Evolutionary conservation across 1,140 invertebrate genomes (phyloP).

Genomic region (Euwallacea similis): DNA sequence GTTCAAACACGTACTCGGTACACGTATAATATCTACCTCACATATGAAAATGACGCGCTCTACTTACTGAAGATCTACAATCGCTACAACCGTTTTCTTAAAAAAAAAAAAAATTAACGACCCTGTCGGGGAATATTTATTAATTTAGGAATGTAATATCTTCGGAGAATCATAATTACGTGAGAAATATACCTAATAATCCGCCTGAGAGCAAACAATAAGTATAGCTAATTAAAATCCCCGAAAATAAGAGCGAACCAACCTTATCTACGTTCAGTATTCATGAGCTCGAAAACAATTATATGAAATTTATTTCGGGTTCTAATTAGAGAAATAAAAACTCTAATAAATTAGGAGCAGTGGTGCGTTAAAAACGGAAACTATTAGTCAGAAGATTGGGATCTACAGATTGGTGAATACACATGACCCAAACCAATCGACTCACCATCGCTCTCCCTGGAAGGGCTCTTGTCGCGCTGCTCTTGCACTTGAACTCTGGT

Average conservation of each 20-base stretch:
- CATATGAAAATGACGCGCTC: neutral
- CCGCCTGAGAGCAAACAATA: constrained; percentile 27
- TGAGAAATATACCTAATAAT: constrained; percentile 35
- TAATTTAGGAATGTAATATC: constrained; percentile 9
- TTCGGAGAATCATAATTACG: constrained; percentile 33
- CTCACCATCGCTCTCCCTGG: constrained; percentile 51
- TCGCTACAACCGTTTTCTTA: constrained; percentile 12
- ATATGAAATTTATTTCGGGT: constrained; percentile 36
- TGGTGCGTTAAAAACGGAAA: constrained; percentile 39
- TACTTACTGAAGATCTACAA: neutral
- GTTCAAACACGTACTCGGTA: too few species aligned
- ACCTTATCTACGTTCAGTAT: constrained; percentile 25
- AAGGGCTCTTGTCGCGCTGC: constrained; percentile 43
- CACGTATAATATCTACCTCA: neutral
- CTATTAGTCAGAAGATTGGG: constrained; percentile 33
- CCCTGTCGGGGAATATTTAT: constrained; percentile 7
- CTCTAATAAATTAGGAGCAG: constrained; percentile 32
- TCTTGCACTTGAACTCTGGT: constrained; percentile 62
- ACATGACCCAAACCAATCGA: neutral
- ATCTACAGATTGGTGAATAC: neutral
- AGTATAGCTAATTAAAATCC: constrained; percentile 30
- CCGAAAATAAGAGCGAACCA: constrained; percentile 26
- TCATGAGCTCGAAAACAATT: constrained; percentile 37
- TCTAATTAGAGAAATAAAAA: constrained; percentile 38
- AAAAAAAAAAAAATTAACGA: constrained; percentile 19